phyloP scores from a whole-genome alignment of 2,797 vertebrate genomes.

The Pseudopleuronectes americanus region DNA sequence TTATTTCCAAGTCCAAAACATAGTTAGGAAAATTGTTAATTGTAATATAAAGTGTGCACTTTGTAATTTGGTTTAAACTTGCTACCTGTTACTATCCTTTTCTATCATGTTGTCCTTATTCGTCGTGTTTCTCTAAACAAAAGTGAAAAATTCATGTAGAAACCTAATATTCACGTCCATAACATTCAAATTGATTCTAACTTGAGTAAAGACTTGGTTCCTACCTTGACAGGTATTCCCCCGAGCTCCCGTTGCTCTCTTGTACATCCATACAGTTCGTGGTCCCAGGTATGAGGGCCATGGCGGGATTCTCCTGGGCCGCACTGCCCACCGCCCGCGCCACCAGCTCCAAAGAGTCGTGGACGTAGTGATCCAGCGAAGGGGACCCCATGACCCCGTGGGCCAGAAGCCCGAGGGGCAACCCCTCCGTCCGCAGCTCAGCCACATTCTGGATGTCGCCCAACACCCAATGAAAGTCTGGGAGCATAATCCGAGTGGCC shows the following conservation, averaged over 20 bases:
- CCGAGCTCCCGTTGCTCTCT: conserved; percentile 89
- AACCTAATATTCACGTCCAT: background rate
- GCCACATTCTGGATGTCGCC: conserved; percentile 96
- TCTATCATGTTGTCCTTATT: background rate
- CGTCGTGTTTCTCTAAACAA: no score
- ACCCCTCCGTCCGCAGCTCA: conserved; percentile 92
- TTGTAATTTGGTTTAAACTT: no score
- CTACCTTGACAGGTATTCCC: conserved; percentile 95
- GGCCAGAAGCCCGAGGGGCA: conserved; percentile 93
- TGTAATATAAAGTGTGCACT: no score
- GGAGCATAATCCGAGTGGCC: conserved; percentile 83
- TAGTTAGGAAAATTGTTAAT: no score
- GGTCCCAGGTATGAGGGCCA: conserved; percentile 94
- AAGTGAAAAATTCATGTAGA: background rate
- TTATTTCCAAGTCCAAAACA: no score
- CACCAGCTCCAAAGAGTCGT: conserved; percentile 93
- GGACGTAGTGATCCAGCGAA: conserved; percentile 92
- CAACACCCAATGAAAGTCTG: conserved; percentile 93
- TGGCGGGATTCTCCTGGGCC: conserved; percentile 88
- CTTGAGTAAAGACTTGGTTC: background rate
- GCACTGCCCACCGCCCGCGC: conserved; percentile 92
- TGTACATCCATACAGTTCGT: conserved; percentile 93
- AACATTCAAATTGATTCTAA: no score
- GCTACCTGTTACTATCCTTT: no score
- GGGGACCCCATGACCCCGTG: conserved; percentile 92